phyloP scores from a whole-genome alignment of 2,113 vertebrate genomes.

The Leucoraja erinaceus region DNA sequence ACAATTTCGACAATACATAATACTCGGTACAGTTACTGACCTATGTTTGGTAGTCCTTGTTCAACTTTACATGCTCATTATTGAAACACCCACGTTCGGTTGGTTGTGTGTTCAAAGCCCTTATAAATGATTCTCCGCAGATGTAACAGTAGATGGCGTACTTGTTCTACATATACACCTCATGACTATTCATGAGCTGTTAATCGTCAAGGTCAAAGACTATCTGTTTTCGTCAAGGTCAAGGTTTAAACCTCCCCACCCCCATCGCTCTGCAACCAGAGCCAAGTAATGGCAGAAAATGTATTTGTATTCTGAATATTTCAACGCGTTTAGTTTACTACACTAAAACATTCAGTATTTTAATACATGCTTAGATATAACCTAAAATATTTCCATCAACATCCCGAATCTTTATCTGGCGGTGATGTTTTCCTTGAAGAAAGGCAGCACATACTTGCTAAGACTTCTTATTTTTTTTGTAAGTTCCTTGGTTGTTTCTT shows the following conservation, averaged over 20 bases:
- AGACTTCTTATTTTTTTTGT: not conserved
- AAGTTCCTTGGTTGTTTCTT: not conserved
- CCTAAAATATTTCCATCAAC: not conserved
- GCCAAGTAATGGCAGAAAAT: not conserved
- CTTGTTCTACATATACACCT: slow-evolving; percentile 61
- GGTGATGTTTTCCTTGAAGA: not conserved
- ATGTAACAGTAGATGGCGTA: slow-evolving; percentile 64
- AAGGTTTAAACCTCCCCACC: slow-evolving; percentile 66
- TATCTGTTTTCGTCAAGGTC: slow-evolving; percentile 64
- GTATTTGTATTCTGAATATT: slow-evolving; percentile 19
- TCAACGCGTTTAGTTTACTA: not conserved
- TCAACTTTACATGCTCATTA: not conserved
- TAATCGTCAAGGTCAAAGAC: slow-evolving; percentile 77
- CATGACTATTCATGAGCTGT: slow-evolving; percentile 56
- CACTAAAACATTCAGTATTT: not conserved
- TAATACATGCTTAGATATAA: not conserved
- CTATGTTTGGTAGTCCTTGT: not conserved
- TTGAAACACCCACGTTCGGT: not conserved
- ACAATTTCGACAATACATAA: not conserved
- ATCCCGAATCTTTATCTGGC: not conserved
- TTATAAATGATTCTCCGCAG: not conserved
- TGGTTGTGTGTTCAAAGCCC: not conserved
- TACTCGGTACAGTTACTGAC: not conserved
- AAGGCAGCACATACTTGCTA: not conserved
- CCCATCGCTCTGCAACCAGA: slow-evolving; percentile 52